phyloP scores from a whole-genome alignment of 2,888 invertebrate genomes.

The Latheticus oryzae region DNA sequence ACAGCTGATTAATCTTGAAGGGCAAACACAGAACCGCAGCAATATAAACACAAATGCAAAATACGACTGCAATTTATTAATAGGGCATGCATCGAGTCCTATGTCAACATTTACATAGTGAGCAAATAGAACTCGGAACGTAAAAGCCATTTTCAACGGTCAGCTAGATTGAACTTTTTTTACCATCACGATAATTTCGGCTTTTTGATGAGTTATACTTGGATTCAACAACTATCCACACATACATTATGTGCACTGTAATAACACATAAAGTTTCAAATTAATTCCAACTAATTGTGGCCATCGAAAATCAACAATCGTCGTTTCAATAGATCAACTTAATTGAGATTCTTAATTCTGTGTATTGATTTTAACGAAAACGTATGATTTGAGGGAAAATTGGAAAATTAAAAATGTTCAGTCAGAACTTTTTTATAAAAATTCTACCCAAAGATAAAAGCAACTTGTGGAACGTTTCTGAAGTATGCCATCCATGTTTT shows the following conservation, averaged over 20 bases:
- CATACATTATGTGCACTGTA: too few species aligned
- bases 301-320: too few species aligned
- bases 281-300: too few species aligned
- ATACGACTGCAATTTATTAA: constrained; percentile 25
- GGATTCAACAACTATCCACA: too few species aligned
- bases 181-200: too few species aligned
- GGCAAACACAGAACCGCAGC: constrained; percentile 11
- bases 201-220: too few species aligned
- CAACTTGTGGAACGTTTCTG: constrained; percentile 13
- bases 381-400: too few species aligned
- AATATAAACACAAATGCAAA: constrained; percentile 13
- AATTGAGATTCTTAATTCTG: too few species aligned
- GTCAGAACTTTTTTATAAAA: constrained; percentile 16
- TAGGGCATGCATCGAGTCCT: constrained; percentile 5
- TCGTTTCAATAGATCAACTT: too few species aligned
- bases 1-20: constrained; percentile 10
- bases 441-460: constrained; percentile 12
- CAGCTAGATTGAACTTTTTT: too few species aligned
- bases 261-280: too few species aligned
- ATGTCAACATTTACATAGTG: constrained; percentile 13
- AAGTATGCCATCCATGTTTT: background rate
- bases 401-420: background rate
- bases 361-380: too few species aligned
- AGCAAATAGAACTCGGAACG: constrained; percentile 8
- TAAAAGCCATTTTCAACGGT: constrained; percentile 1